Percentiles rank a stretch among this genome's conserved stretches.
Conservation (phyloP, 2,113 vertebrate genomes). For the Hemibagrus wyckioides region DNA sequence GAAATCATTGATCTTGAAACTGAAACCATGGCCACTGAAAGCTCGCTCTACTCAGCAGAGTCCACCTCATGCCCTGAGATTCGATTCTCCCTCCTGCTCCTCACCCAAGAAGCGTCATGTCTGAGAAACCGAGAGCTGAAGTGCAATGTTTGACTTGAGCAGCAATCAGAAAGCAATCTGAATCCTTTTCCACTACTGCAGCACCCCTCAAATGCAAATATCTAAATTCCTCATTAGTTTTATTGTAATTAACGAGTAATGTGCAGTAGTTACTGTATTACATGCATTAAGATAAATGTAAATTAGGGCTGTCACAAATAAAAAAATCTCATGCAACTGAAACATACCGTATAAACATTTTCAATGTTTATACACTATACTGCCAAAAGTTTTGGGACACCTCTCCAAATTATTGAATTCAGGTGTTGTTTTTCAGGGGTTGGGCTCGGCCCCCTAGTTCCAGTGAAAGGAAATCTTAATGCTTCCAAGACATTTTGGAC, state of each 20-base stretch:
- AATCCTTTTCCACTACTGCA: too few species aligned
- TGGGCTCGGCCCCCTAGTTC: too few species aligned
- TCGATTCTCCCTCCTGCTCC: background rate
- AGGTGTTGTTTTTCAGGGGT: too few species aligned
- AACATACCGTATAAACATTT: too few species aligned
- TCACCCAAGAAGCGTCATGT: background rate
- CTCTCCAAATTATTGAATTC: too few species aligned
- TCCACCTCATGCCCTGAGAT: background rate
- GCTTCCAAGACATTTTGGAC: too few species aligned
- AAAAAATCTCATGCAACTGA: too few species aligned
- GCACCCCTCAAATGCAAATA: too few species aligned
- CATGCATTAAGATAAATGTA: background rate
- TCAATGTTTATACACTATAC: too few species aligned
- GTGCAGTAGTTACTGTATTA: background rate
- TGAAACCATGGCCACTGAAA: background rate
- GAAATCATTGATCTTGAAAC: background rate
- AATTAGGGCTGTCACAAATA: too few species aligned
- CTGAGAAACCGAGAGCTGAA: background rate
- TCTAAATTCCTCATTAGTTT: background rate
- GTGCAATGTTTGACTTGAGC: background rate
- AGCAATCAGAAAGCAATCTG: background rate
- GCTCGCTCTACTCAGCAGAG: background rate
- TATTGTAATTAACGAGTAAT: background rate
- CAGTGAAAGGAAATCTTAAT: too few species aligned
- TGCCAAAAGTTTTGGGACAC: too few species aligned